A percentile compares a stretch with the other conserved stretches of the same genome.
Conservation (phyloP, 2,888 invertebrate genomes). For the Zygaena filipendulae region DNA sequence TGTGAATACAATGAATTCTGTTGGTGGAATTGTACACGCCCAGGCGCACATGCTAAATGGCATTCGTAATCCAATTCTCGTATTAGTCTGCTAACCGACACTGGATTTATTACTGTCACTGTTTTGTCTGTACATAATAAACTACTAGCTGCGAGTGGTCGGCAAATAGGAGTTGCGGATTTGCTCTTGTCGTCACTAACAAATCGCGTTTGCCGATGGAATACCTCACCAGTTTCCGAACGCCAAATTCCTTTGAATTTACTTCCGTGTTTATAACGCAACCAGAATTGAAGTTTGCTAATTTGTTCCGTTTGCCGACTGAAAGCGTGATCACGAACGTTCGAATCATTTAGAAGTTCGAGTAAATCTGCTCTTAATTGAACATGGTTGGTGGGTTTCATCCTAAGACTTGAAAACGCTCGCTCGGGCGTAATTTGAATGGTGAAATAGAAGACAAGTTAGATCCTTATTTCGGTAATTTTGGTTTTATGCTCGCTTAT, state of each 20-base stretch:
- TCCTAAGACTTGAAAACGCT: conserved; percentile 4
- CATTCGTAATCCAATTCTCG: too few species aligned
- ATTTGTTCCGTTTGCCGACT: too few species aligned
- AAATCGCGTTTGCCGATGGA: too few species aligned
- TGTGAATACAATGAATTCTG: too few species aligned
- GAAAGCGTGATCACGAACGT: too few species aligned
- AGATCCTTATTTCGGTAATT: conserved; percentile 3
- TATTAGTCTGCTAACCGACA: conserved; percentile 11
- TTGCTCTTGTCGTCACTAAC: conserved; percentile 26
- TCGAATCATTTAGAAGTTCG: conserved; percentile 14
- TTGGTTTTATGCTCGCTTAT: conserved; percentile 15
- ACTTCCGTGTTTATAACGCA: too few species aligned
- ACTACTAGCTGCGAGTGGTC: conserved; percentile 25
- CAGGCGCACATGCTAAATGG: too few species aligned
- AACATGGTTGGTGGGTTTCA: conserved; percentile 15
- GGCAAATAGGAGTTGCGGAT: conserved; percentile 33
- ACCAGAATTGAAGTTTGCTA: too few species aligned
- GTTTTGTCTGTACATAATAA: conserved; percentile 16
- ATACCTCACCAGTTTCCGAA: too few species aligned
- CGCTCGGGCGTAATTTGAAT: too few species aligned
- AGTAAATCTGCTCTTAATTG: conserved; percentile 21
- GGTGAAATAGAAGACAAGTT: conserved; percentile 7
- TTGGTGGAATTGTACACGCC: too few species aligned
- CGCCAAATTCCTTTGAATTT: too few species aligned
- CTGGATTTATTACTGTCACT: conserved; percentile 17